Base-by-base conservation (phyloP, 1,140 invertebrate species). In the Bombus pascuorum region DNA sequence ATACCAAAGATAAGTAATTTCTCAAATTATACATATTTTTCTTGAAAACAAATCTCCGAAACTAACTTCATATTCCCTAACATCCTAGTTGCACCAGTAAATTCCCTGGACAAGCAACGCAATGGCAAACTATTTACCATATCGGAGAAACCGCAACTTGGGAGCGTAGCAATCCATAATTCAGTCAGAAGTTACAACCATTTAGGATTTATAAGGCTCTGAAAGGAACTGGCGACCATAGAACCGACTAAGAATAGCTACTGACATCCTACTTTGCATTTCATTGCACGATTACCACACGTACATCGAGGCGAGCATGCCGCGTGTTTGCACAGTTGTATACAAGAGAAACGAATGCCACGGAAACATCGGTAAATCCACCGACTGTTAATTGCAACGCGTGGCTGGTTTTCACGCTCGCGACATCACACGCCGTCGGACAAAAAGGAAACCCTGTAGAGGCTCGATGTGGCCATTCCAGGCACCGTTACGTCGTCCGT, bases 341-440 rank as follows among this genome's bases (percentile, higher is more conserved):
- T 53, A 34, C 42, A 32, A 47, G 42, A 22, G 39, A n/a, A n/a
- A 44, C 72, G 42, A 74, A 25, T 42, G 25, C 25, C 10, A 15
- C 70, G 37, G 28, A 42, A 71, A 42, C 59, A 53, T 53, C 47
- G 5, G 47, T 53, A 53, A 53, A 53, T 53, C 47, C 47, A 18
- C 15, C 10, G 37, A 47, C 53, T 57, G 57, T 82, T 72, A 75
- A 75, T 72, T 82, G 47, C 71, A 42, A 37, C n/a, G 39, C 80
- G 53, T 39, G 71, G 53, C 68, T 28, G 65, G 59, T 68, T 73
- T 75, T 47, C 59, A 73, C 86, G 66, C 18, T 53, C 47, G 47
- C 47, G 47, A 53, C 47, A 53, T 53, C 47, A 53, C 47, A 22
- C 47, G 47, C 47, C 18, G 47, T 53, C 47, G 18, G 47, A 53